Conservation (phyloP, 1,140 invertebrate species). For the Notospermus geniculatus region DNA sequence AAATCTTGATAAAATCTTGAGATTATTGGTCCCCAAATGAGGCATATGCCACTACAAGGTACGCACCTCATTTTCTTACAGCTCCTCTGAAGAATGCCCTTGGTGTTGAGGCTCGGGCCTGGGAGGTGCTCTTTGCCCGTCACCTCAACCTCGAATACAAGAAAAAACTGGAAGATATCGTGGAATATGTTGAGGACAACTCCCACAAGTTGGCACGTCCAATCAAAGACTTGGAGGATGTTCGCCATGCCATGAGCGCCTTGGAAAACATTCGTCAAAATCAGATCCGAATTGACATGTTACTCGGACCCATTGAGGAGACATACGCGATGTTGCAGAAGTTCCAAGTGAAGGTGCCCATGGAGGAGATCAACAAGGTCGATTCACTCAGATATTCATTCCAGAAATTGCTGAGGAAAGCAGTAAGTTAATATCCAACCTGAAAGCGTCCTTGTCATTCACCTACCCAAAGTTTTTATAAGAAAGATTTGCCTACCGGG, state of each 20-base stretch:
- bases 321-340: constrained; percentile 85
- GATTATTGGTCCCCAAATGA: too few relatives aligned
- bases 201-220: constrained; percentile 80
- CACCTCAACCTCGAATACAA: constrained; percentile 87
- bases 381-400: constrained; percentile 85
- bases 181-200: constrained; percentile 46
- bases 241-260: constrained; percentile 86
- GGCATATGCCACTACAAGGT: too few relatives aligned
- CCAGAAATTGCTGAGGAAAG: constrained; percentile 67
- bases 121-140: constrained; percentile 81
- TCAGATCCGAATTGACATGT: constrained; percentile 90
- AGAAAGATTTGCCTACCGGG: too few relatives aligned
- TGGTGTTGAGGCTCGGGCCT: constrained; percentile 77
- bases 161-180: constrained; percentile 75
- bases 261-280: constrained; percentile 88
- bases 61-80: constrained; percentile 51
- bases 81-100: constrained; percentile 83
- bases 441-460: too few relatives aligned
- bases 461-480: too few relatives aligned
- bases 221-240: constrained; percentile 86
- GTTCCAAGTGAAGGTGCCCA: constrained; percentile 78
- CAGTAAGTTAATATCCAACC: constrained; percentile 4
- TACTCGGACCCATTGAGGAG: constrained; percentile 90
- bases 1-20: too few relatives aligned
- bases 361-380: constrained; percentile 85